Base-by-base conservation (phyloP, 2,888 invertebrate genomes). In the Plemyria rubiginata region DNA sequence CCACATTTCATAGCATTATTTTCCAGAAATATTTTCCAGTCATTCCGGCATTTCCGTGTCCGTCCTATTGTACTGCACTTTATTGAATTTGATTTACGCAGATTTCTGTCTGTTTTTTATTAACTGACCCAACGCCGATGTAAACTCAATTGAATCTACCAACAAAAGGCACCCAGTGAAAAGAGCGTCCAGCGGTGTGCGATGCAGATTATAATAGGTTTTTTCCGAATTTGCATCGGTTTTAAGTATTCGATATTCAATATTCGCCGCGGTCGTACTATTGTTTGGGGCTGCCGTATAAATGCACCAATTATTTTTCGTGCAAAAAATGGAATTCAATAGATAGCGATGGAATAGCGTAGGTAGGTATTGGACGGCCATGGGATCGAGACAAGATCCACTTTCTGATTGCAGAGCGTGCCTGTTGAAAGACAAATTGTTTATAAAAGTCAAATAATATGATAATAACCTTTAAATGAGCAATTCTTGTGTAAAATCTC, bases 81-180 rank as follows among this genome's bases (percentile, higher is more conserved):
- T 89, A 92, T 91, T 90, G 86, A 89, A 89, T 90, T 90, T 91
- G 91, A 92, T 91, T 91, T 90, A 90, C 89, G 89, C 84, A 81
- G 89, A 88, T 91, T 91, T 91, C 89, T 90, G 85, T 88, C 85
- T 88, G 90, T 90, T 45, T 92, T 91, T 92, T 90, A 90, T 89
- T 88, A 90, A 91, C 91, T 90, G 90, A 92, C 92, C 92, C 91
- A 85, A 88, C 80, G 88, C 86, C 86, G 88, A 86, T 92, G 92
- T 92, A 91, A 92, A 91, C 90, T 92, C 92, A 92, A 92, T 92
- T 92, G 92, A 90, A 92, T 92, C 87, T 86, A 76, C 82, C 82
- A 87, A 92, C 92, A 92, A 92, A 89, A 90, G 92, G 91, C 87
- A 84, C 82, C 82, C 83, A 84, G 87, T 92, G 92, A 91, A 92